Evolutionary conservation across 2,797 vertebrate species (phyloP).

Genomic region (Bradypus variegatus): DNA sequence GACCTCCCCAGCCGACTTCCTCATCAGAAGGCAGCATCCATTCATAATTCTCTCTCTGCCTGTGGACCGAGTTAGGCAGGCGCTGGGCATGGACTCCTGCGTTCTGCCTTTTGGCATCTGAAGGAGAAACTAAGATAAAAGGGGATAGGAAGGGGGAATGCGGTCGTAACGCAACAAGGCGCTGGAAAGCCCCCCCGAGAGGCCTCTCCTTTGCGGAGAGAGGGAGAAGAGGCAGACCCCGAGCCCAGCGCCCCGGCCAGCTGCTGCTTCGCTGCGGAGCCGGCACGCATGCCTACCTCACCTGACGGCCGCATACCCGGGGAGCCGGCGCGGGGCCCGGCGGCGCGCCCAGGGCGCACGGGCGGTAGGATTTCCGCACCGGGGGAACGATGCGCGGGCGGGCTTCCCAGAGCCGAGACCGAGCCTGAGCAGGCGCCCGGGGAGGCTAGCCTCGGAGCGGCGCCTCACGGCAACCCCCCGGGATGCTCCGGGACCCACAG

Average conservation of each 20-base stretch:
- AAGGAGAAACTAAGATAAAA: constrained; percentile 67
- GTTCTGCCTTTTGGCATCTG: constrained; percentile 55
- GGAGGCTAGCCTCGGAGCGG: constrained; percentile 54
- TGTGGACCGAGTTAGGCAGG: constrained; percentile 68
- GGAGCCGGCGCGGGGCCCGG: constrained; percentile 67
- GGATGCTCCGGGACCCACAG: constrained; percentile 60
- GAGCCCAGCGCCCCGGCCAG: constrained; percentile 57
- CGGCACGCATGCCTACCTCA: constrained; percentile 70
- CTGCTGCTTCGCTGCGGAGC: constrained; percentile 60
- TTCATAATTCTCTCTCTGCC: constrained; percentile 67
- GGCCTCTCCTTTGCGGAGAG: constrained; percentile 65
- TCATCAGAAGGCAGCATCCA: constrained; percentile 70
- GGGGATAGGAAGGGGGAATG: constrained; percentile 58
- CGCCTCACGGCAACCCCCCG: constrained; percentile 62
- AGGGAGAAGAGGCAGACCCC: constrained; percentile 56
- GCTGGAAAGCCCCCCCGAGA: constrained; percentile 63
- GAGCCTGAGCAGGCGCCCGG: constrained; percentile 49
- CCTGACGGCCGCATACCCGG: constrained; percentile 64
- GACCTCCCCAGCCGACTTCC: constrained; percentile 68
- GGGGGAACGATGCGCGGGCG: constrained; percentile 47
- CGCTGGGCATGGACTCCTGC: constrained; percentile 69
- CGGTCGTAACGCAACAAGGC: constrained; percentile 66
- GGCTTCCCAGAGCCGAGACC: constrained; percentile 59
- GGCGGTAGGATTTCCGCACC: constrained; percentile 62
- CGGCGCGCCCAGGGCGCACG: constrained; percentile 67